Evolutionary conservation across 2,797 vertebrate genomes (phyloP), one percentile per base, ranked within the genome.

Genomic region (Octomys mimax): DNA sequence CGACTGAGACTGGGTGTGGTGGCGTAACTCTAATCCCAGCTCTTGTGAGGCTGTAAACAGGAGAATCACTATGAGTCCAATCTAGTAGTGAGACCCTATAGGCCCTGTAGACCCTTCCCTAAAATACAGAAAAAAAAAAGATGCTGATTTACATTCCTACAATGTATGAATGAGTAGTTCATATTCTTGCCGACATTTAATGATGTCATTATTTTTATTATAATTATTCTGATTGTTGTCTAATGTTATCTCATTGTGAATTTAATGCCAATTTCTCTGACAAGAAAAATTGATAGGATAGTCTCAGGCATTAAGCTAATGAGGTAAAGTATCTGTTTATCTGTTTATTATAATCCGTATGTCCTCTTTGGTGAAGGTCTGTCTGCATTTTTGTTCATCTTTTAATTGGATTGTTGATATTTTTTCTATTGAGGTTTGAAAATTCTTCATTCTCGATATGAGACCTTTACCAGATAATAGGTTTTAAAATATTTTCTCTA

Each of bases 401-500:
- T 85, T 39, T 57, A 28, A 52, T 42, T 36, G 18, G 49, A 33
- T 75, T 81, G 9, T 70, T 64, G 57, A 12, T 36, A 4, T 36
- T 85, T 95, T 79, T 89, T 42, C 18, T n/a, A 22, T 64, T 57
- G 54, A 80, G 11, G 36, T 89, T 79, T 80, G 11, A 61, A 46
- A 84, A 59, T 79, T 95, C 2, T 81, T 82, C 79, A 42, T 39
- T 71, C 18, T 54, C 52, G 26, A 42, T 59, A 26, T 2, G 9
- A 61, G 19, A 80, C 21, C n/a, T 54, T 61, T 73, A 64, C 24
- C 24, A 89, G 22, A 64, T 64, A 59, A 59, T 19, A 79, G 31
- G 57, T 80, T 85, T 71, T 6, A 64, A 89, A 73, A 33, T 66
- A 92, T 54, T 89, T 92, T 73, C 13, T 89, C 33, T 16, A 89